Evolutionary conservation across 2,113 vertebrate species (phyloP).

Genomic region (Labeo rohita): DNA sequence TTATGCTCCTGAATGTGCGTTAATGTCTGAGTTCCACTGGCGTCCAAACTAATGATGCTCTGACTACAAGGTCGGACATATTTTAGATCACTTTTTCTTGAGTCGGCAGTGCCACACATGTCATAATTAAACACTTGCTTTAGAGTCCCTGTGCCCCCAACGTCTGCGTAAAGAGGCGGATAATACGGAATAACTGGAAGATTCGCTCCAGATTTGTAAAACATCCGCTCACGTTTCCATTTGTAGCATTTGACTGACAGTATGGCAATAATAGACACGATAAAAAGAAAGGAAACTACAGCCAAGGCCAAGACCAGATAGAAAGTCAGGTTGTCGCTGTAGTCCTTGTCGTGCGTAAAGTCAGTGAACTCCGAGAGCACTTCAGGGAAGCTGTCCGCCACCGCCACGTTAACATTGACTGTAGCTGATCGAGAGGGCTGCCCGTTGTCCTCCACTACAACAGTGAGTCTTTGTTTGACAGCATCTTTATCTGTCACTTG

Average conservation of each 20-base stretch:
- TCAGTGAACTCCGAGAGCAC: too few species aligned
- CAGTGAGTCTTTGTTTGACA: too few species aligned
- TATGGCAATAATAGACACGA: slow-evolving; percentile 65
- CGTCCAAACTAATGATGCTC: slow-evolving; percentile 50
- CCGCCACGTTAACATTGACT: too few species aligned
- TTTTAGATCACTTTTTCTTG: slow-evolving; percentile 55
- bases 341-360: too few species aligned
- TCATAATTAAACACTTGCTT: slow-evolving; percentile 57
- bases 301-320: slow-evolving; percentile 60
- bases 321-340: slow-evolving; percentile 36
- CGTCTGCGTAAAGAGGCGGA: slow-evolving; percentile 60
- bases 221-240: slow-evolving; percentile 51
- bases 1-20: slow-evolving; percentile 1
- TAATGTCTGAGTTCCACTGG: slow-evolving; percentile 42
- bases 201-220: slow-evolving; percentile 53
- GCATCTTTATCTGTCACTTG: too few species aligned
- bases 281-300: slow-evolving; percentile 70
- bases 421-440: too few species aligned
- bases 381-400: too few species aligned
- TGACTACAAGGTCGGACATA: slow-evolving; percentile 44
- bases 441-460: too few species aligned
- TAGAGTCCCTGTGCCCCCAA: slow-evolving; percentile 55
- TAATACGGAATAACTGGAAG: slow-evolving; percentile 62
- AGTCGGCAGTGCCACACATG: slow-evolving; percentile 54
- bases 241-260: slow-evolving; percentile 60